These are phyloP conservation scores for Drymodes brunneopygia DNA, from an alignment of 2,113 vertebrate genomes.

Conservation along the genomic window DNA sequence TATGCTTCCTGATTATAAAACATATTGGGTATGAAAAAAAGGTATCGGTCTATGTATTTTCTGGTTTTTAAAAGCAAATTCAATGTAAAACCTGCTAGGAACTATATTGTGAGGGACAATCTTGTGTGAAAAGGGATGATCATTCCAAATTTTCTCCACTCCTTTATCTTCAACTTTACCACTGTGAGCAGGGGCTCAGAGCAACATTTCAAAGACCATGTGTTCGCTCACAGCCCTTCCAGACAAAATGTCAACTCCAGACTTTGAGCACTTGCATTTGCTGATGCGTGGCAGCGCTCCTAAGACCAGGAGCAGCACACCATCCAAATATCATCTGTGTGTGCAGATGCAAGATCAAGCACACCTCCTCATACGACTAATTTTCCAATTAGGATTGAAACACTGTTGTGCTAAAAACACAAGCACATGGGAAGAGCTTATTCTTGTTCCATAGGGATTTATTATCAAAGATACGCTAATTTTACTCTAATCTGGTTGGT, in stretches of 20 bases:
- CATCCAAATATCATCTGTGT: conserved; percentile 7
- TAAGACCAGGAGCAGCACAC: neutral
- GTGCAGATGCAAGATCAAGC: conserved; percentile 7
- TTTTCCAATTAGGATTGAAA: conserved; percentile 33
- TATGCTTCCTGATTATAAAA: neutral
- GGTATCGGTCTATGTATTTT: neutral
- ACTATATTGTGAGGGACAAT: neutral
- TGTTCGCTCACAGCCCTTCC: neutral
- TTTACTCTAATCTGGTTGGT: neutral
- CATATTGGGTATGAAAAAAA: neutral
- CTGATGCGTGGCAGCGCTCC: neutral
- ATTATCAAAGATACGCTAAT: neutral
- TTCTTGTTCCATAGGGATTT: neutral
- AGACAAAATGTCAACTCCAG: neutral
- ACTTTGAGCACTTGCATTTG: neutral
- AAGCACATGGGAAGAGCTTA: neutral
- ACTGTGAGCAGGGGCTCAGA: neutral
- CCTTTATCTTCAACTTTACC: neutral
- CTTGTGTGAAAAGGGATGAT: neutral
- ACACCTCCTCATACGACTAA: neutral
- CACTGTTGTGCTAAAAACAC: neutral
- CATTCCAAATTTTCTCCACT: neutral
- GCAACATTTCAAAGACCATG: neutral
- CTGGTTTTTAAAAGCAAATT: neutral
- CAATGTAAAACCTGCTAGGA: neutral